These are phyloP conservation scores for Cardiocondyla obscurior DNA, from an alignment of 1,140 invertebrate species.

Conservation along the genomic window DNA sequence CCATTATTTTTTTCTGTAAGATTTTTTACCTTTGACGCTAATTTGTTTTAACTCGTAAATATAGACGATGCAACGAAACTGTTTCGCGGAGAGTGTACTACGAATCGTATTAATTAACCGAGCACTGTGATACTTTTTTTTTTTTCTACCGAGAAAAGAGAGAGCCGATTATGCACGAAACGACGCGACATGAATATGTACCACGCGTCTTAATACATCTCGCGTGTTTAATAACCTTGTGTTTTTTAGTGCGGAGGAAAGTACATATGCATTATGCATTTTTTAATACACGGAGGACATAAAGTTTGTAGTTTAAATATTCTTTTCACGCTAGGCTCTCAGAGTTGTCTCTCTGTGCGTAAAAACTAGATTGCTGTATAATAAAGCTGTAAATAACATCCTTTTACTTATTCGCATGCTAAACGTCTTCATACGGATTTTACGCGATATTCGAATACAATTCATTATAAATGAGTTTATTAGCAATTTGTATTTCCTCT, in stretches of 20 bases:
- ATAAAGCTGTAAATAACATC: background rate
- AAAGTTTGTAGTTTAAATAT: background rate
- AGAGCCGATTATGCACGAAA: background rate
- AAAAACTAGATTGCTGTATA: background rate
- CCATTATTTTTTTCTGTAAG: background rate
- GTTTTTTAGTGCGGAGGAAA: background rate
- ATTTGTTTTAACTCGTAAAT: too few species aligned
- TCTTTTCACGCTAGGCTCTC: background rate
- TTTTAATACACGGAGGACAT: background rate
- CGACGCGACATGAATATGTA: conserved; percentile 31
- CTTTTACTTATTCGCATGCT: background rate
- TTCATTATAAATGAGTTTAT: background rate
- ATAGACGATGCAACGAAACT: conserved; percentile 19
- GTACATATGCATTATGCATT: conserved; percentile 13
- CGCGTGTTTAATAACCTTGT: conserved; percentile 21
- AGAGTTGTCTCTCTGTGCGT: background rate
- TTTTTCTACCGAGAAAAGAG: conserved; percentile 12
- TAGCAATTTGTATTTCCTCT: background rate
- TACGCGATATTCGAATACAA: background rate
- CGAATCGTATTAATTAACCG: conserved; percentile 16
- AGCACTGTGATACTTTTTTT: background rate
- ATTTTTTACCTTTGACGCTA: background rate
- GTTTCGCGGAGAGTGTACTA: conserved; percentile 3
- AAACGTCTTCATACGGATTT: background rate
- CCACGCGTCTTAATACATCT: background rate